These are phyloP conservation scores for Thripadectes ignobilis DNA, from an alignment of 2,797 vertebrate genomes.

Conservation along the genomic window DNA sequence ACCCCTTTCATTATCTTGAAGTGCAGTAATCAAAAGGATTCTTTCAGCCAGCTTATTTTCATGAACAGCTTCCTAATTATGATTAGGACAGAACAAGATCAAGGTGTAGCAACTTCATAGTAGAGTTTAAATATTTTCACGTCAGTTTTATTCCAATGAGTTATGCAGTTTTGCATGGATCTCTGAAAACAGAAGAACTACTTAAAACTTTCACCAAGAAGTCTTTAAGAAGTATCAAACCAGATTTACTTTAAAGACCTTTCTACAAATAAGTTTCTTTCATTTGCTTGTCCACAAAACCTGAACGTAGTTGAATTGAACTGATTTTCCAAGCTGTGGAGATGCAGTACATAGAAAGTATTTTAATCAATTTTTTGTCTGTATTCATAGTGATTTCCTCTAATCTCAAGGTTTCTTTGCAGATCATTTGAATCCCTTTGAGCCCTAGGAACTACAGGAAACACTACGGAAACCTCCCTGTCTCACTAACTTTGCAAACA, in stretches of 20 bases:
- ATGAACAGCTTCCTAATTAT: not conserved
- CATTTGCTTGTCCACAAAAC: conserved; percentile 57
- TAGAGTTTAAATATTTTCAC: conserved; percentile 18
- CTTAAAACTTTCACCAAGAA: conserved; percentile 67
- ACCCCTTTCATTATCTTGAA: not conserved
- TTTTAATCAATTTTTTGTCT: conserved; percentile 12
- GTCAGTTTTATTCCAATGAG: conserved; percentile 4
- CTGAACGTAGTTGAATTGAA: conserved; percentile 58
- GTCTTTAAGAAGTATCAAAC: conserved; percentile 63
- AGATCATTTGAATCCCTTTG: conserved; percentile 29
- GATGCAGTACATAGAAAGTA: conserved; percentile 5
- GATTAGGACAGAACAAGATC: not conserved
- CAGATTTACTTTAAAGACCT: conserved; percentile 53
- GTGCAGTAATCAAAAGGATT: not conserved
- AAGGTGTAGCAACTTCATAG: not conserved
- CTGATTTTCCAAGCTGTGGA: conserved; percentile 60
- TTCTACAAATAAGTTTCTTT: conserved; percentile 21
- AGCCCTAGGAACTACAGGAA: conserved; percentile 38
- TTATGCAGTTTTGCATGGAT: not conserved
- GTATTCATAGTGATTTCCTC: conserved; percentile 24
- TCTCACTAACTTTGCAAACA: not conserved
- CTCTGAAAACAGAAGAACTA: conserved; percentile 45
- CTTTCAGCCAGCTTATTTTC: not conserved
- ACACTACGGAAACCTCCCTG: conserved; percentile 29
- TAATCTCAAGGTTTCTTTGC: conserved; percentile 12